A percentile compares a stretch with the other conserved stretches of the same genome.
Evolutionary conservation across 1,140 invertebrate species (phyloP).

Genomic region (Rhopalosiphum maidis): DNA sequence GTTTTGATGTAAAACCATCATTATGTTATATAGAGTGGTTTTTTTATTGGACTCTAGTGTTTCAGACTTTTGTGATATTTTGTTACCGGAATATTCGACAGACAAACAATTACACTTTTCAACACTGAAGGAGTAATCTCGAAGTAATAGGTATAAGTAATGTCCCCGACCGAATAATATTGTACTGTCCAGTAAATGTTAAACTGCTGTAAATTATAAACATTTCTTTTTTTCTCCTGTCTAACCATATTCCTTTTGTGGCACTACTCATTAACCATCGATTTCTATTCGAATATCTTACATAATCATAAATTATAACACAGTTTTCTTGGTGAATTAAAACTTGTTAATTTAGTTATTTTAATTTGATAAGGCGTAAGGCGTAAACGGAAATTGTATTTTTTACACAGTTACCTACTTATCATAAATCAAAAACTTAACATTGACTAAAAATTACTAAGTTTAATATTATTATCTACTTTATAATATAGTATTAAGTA

Average conservation of each 20-base stretch:
- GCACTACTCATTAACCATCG: not conserved
- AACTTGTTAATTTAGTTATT: slow-evolving; percentile 6
- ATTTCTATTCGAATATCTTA: not conserved
- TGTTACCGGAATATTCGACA: not conserved
- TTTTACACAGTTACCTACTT: not conserved
- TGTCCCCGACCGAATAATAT: not conserved
- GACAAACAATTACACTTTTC: not conserved
- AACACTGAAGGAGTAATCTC: not conserved
- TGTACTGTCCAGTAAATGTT: not conserved
- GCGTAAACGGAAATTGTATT: not conserved
- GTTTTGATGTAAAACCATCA: not conserved
- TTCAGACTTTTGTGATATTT: not conserved
- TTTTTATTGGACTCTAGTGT: not conserved
- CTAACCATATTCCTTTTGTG: not conserved
- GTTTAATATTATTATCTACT: not conserved
- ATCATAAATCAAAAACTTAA: slow-evolving; percentile 26
- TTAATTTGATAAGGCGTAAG: not conserved
- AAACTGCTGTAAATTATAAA: not conserved
- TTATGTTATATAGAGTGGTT: not conserved
- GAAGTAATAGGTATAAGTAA: not conserved
- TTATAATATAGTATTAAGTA: not conserved
- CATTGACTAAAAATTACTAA: not conserved
- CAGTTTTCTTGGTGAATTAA: not conserved
- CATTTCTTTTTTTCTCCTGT: not conserved
- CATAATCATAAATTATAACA: not conserved